Percentiles rank a stretch among this genome's conserved stretches.
These are phyloP conservation scores for Myotis davidii DNA, from an alignment of 2,113 vertebrate species.

Conservation along the genomic window DNA sequence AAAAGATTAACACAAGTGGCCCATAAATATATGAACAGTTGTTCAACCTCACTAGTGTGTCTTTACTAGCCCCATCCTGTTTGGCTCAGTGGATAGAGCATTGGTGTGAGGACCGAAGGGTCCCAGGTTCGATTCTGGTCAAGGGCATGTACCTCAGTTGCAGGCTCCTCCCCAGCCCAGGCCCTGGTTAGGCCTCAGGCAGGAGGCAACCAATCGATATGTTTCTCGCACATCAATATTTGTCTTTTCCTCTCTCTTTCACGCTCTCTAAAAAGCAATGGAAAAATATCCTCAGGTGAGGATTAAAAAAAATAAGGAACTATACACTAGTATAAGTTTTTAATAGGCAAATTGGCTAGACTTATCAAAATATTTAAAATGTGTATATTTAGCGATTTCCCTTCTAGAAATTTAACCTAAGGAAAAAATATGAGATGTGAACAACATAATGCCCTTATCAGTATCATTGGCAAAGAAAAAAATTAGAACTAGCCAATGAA, in stretches of 20 bases:
- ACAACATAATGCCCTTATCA: neutral
- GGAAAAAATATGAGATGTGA: neutral
- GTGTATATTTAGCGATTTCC: neutral
- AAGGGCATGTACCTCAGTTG: too few relatives aligned
- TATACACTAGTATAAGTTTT: neutral
- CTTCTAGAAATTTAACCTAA: neutral
- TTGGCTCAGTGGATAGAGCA: too few relatives aligned
- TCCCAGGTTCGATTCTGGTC: too few relatives aligned
- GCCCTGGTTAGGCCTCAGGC: too few relatives aligned
- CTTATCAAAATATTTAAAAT: conserved; percentile 49
- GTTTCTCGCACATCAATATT: too few relatives aligned
- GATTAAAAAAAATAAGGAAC: neutral
- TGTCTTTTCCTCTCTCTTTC: too few relatives aligned
- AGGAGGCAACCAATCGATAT: too few relatives aligned
- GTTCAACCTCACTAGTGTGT: neutral
- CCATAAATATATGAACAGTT: neutral
- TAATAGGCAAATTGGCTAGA: neutral
- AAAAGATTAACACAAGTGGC: neutral
- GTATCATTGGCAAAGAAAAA: neutral
- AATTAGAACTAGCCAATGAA: neutral
- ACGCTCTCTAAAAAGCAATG: too few relatives aligned
- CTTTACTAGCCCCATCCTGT: too few relatives aligned
- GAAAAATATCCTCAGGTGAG: too few relatives aligned
- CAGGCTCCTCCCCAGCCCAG: too few relatives aligned
- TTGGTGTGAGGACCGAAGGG: too few relatives aligned